Evolutionary conservation across 2,888 invertebrate genomes (phyloP).

Genomic region (Orthosia gothica): DNA sequence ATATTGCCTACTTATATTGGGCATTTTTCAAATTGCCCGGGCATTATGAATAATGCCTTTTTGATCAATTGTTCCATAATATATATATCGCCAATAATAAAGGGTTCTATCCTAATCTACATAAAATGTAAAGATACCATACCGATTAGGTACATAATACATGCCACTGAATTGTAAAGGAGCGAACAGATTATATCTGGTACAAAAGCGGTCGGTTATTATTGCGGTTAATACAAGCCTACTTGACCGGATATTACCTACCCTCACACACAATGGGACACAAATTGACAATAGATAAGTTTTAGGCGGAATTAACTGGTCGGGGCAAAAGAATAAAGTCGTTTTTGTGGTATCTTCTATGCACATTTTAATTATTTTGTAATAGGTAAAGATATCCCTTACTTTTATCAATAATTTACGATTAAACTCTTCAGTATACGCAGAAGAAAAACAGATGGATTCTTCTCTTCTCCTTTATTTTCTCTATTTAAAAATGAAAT

Average conservation of each 20-base stretch:
- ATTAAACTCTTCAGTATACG: no score
- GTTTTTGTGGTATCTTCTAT: neutral
- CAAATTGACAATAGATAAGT: slow-evolving; percentile 46
- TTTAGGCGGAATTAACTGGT: slow-evolving; percentile 24
- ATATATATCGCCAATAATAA: neutral
- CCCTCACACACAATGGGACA: slow-evolving; percentile 47
- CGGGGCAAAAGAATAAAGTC: slow-evolving; percentile 6
- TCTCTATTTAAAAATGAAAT: no score
- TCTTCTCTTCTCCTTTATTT: no score
- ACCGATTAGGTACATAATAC: neutral
- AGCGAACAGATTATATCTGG: slow-evolving; percentile 26
- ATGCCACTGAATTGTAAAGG: slow-evolving; percentile 39
- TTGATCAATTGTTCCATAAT: neutral
- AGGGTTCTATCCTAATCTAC: neutral
- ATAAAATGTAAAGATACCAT: neutral
- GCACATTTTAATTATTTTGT: neutral
- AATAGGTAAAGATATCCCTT: neutral
- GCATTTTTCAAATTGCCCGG: no score
- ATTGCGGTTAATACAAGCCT: slow-evolving; percentile 38
- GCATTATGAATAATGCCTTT: no score
- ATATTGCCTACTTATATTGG: no score
- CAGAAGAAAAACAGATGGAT: no score
- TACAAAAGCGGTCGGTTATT: slow-evolving; percentile 42
- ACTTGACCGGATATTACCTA: slow-evolving; percentile 63
- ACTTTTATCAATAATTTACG: neutral